A percentile compares a stretch with the other conserved stretches of the same genome.
These are phyloP conservation scores for Aldrovandia affinis DNA, from an alignment of 2,797 vertebrate genomes.

Conservation along the genomic window DNA sequence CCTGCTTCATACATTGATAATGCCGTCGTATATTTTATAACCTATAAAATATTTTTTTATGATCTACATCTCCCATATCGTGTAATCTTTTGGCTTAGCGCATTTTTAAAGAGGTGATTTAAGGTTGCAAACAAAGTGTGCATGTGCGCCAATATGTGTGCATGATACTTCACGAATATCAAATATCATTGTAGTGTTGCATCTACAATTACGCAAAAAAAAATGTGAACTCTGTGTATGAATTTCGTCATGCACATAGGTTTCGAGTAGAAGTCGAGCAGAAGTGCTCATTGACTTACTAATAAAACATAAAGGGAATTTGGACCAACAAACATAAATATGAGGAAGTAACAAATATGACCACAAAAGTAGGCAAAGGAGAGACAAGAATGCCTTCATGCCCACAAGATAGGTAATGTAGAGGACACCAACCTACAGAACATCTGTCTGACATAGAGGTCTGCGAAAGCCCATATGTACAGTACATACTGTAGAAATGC, in stretches of 20 bases:
- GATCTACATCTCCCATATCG: no score
- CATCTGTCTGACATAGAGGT: no score
- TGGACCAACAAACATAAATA: no score
- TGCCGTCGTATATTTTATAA: neutral
- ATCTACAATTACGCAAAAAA: neutral
- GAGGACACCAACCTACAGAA: no score
- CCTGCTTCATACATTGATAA: neutral
- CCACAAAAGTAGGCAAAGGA: no score
- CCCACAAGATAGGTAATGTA: no score
- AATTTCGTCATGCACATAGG: neutral
- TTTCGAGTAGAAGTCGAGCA: neutral
- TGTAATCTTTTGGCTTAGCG: neutral
- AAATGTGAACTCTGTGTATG: neutral
- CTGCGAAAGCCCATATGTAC: no score
- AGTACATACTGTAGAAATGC: no score
- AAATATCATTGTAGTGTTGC: neutral
- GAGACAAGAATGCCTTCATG: no score
- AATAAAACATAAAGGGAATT: slow-evolving; percentile 2
- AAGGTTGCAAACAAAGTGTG: neutral
- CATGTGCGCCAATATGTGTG: neutral
- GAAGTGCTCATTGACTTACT: neutral
- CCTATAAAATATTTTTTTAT: neutral
- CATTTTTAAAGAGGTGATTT: neutral
- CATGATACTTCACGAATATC: neutral
- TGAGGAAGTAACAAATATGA: no score